Conservation (phyloP, 2,888 invertebrate genomes). For the Chydorus sphaericus region DNA sequence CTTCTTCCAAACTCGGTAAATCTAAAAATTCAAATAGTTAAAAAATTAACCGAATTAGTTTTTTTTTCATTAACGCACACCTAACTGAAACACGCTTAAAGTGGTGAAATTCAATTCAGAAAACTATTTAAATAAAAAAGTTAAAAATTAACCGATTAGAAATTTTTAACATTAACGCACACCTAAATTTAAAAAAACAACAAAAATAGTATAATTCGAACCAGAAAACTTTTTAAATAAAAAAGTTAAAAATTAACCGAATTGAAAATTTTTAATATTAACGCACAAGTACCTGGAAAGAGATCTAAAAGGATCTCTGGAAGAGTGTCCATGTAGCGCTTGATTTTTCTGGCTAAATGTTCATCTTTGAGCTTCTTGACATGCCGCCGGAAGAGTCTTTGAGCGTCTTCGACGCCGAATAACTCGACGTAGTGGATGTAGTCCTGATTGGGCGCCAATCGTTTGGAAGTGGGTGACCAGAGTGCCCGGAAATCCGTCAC, state of each 20-base stretch:
- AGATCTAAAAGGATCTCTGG: slow-evolving; percentile 61
- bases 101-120: not conserved
- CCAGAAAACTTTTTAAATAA: not conserved
- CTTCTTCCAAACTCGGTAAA: slow-evolving; percentile 46
- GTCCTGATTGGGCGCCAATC: slow-evolving; percentile 71
- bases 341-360: slow-evolving; percentile 56
- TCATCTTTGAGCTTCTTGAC: slow-evolving; percentile 68
- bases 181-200: not conserved
- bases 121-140: not conserved
- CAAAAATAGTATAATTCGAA: not conserved
- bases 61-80: not conserved
- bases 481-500: slow-evolving; percentile 47
- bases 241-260: slow-evolving; percentile 11
- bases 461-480: slow-evolving; percentile 75
- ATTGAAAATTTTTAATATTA: not conserved
- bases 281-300: slow-evolving; percentile 43
- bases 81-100: not conserved
- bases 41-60: not conserved
- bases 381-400: slow-evolving; percentile 55
- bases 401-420: slow-evolving; percentile 70
- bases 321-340: slow-evolving; percentile 59
- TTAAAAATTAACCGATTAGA: slow-evolving; percentile 11
- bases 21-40: no score
- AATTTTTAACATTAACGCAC: not conserved
- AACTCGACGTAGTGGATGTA: slow-evolving; percentile 77